Percentiles rank a stretch among this genome's conserved stretches.
Conservation (phyloP, 2,797 vertebrate genomes). For the Rachycentron canadum region DNA sequence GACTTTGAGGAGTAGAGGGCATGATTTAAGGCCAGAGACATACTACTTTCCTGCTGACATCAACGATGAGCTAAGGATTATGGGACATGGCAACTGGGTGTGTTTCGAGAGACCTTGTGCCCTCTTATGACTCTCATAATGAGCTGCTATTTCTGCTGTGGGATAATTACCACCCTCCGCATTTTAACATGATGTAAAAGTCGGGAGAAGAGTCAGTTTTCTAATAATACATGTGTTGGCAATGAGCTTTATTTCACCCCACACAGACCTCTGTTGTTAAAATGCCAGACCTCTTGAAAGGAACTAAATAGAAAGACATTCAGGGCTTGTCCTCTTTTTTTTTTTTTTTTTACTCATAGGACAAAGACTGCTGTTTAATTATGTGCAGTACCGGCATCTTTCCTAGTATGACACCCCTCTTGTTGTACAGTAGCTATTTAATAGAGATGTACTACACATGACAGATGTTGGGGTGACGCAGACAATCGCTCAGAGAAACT, state of each 20-base stretch:
- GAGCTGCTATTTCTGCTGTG: conserved; percentile 77
- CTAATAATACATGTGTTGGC: conserved; percentile 62
- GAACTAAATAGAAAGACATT: conserved; percentile 28
- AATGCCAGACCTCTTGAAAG: conserved; percentile 26
- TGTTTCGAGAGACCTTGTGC: conserved; percentile 77
- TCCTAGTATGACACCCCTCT: conserved; percentile 37
- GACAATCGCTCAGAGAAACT: conserved; percentile 66
- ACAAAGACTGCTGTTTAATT: conserved; percentile 51
- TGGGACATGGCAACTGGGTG: conserved; percentile 64
- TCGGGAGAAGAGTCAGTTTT: conserved; percentile 57
- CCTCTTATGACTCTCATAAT: conserved; percentile 74
- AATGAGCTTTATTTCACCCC: conserved; percentile 51
- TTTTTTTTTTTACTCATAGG: conserved; percentile 11
- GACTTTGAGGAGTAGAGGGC: conserved; percentile 79
- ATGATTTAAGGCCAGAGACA: conserved; percentile 82
- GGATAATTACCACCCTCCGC: conserved; percentile 73
- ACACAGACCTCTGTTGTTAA: conserved; percentile 38
- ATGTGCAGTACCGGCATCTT: conserved; percentile 34
- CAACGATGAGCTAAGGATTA: conserved; percentile 77
- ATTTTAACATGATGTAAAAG: conserved; percentile 72
- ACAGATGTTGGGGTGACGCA: conserved; percentile 45
- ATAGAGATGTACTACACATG: conserved; percentile 62
- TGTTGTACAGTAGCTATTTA: conserved; percentile 56
- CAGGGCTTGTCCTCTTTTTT: background rate
- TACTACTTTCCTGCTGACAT: conserved; percentile 77